Conservation (phyloP, 2,113 vertebrate species). For the Narcine bancroftii region DNA sequence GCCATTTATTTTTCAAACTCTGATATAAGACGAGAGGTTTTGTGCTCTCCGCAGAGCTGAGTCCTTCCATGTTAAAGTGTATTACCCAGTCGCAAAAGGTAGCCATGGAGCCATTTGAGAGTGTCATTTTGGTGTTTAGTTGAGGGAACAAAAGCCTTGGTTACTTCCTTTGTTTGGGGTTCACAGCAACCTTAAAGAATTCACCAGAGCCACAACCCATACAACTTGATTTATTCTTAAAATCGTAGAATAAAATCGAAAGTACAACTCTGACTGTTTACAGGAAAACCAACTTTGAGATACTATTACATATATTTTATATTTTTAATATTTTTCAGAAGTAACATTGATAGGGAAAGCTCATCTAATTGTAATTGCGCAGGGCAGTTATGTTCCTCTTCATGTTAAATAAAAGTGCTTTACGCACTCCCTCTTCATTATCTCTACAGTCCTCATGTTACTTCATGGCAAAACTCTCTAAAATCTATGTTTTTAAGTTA, state of each 20-base stretch:
- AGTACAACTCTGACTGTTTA: neutral
- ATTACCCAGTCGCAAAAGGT: constrained; percentile 27
- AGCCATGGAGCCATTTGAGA: constrained; percentile 29
- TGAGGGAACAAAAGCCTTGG: constrained; percentile 34
- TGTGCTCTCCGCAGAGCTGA: constrained; percentile 11
- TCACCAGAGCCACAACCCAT: constrained; percentile 21
- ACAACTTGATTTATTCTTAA: constrained; percentile 20
- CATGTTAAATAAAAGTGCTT: neutral
- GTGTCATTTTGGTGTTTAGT: constrained; percentile 27
- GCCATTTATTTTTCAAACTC: constrained; percentile 20
- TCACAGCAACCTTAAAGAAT: constrained; percentile 33
- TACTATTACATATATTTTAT: neutral
- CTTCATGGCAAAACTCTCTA: neutral
- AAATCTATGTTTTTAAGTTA: neutral
- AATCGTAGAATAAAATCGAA: no score
- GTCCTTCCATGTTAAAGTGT: constrained; percentile 32
- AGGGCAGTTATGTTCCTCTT: neutral
- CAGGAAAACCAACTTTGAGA: neutral
- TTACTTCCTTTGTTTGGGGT: constrained; percentile 34
- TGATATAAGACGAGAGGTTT: constrained; percentile 27
- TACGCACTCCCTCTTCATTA: neutral
- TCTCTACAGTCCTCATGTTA: neutral
- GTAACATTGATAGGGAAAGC: neutral
- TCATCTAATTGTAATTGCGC: neutral
- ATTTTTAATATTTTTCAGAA: neutral